phyloP scores from a whole-genome alignment of 2,113 vertebrate species.

The Myiagra hebetior region DNA sequence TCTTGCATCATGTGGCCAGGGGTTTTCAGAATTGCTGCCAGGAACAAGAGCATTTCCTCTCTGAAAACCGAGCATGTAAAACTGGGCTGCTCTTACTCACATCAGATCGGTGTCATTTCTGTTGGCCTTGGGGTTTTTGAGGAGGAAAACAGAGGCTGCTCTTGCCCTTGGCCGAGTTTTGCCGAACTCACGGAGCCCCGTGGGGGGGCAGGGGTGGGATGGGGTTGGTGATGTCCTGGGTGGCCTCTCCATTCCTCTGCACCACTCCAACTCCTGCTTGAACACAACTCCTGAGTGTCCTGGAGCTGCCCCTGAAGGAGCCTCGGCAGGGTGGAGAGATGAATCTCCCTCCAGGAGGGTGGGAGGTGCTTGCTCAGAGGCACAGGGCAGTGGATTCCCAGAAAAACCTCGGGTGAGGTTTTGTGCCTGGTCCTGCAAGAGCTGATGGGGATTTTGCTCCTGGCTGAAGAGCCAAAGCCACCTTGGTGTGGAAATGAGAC shows the following conservation, averaged over 20 bases:
- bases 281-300: not conserved
- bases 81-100: not conserved
- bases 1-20: not conserved
- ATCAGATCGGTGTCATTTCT: not conserved
- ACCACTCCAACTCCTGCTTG: not conserved
- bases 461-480: not conserved
- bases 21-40: conserved; percentile 42
- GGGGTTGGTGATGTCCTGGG: not conserved
- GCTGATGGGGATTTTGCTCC: not conserved
- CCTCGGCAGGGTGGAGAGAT: not conserved
- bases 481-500: not conserved
- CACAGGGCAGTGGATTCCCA: not conserved
- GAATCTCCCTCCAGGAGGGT: not conserved
- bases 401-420: not conserved
- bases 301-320: not conserved
- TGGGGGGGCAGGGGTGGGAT: accelerated
- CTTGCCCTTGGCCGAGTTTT: not conserved
- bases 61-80: not conserved
- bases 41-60: conserved; percentile 28
- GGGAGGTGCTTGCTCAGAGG: not conserved
- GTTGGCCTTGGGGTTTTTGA: not conserved
- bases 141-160: not conserved
- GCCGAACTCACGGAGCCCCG: accelerated
- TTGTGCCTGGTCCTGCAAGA: not conserved
- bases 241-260: not conserved